phyloP scores from a whole-genome alignment of 2,113 vertebrate genomes.

The Kryptolebias marmoratus region DNA sequence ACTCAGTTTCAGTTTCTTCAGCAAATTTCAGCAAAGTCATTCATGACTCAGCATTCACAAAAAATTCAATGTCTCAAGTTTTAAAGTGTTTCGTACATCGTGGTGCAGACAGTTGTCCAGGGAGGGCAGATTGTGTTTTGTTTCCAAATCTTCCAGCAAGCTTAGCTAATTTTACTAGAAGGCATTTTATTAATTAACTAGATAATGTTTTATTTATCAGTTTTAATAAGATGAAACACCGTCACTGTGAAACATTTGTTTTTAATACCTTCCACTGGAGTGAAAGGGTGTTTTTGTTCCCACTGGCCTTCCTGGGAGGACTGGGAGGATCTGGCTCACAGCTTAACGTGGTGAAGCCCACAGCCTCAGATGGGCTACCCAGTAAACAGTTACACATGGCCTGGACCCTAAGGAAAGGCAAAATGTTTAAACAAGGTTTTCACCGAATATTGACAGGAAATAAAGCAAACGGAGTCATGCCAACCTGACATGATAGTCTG shows the following conservation, averaged over 20 bases:
- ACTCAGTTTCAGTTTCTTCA: too few species aligned
- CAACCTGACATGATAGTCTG: constrained; percentile 95
- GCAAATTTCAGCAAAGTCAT: too few species aligned
- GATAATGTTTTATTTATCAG: background rate
- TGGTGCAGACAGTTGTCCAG: too few species aligned
- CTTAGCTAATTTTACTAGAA: background rate
- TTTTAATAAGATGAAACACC: background rate
- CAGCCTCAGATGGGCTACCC: constrained; percentile 88
- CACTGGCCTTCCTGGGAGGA: constrained; percentile 89
- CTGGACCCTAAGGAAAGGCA: constrained; percentile 83
- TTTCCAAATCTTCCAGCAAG: background rate
- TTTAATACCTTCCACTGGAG: constrained; percentile 89
- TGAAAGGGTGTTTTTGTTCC: constrained; percentile 92
- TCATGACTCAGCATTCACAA: too few species aligned
- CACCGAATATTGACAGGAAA: background rate
- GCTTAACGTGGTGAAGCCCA: constrained; percentile 91
- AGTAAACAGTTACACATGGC: constrained; percentile 88
- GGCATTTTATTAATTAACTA: background rate
- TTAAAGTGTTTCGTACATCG: too few species aligned
- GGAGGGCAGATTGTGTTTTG: too few species aligned
- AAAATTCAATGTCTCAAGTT: too few species aligned
- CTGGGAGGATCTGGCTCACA: constrained; percentile 92
- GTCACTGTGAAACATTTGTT: background rate
- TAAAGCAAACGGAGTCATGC: constrained; percentile 38
- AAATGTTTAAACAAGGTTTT: constrained; percentile 5